Base-by-base conservation (phyloP, 2,888 invertebrate genomes). In the Acheta domesticus region DNA sequence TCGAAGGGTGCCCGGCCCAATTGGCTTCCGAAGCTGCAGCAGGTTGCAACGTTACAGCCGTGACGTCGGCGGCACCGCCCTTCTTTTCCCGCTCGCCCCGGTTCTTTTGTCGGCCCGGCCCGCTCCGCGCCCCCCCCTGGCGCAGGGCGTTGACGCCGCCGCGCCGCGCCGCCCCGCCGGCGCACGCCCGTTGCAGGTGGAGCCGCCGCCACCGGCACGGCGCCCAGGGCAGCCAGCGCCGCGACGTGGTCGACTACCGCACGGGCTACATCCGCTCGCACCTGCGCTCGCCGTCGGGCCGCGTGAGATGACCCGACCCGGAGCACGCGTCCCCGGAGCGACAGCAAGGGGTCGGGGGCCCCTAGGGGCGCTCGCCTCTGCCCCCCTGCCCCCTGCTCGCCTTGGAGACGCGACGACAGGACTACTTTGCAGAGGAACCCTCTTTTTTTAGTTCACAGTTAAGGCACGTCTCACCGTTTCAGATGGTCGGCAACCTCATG, bases 251-350 rank as follows among this genome's bases (percentile, higher is more conserved):
- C 85, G 94, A 94, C 88, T 94, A 93, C 87, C 91, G 94, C 84
- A 94, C 94, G 76, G 94, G 94, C 82, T 96, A 96, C 89, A 96
- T 96, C 87, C 92, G 96, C 84, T 96, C 96, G 83, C 95, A 96
- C 88, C 91, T 97, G 85, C 92, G 96, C 84, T 96, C 96, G 85
- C 96, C 96, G 78, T 96, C 96, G 83, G 96, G 96, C 86, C 92
- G 96, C 88, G 96, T 96, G 87, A 92, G 96, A 92, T 96, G 94
- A 95, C 93, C 92, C 76, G 80, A 81, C 76, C 81, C 80, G 14
- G 76, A 48, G 20, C 78, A 78, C 49, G 62, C 62, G n/a, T 62
- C 62, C 62, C 62, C 62, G 62, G 62, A 62, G n/a, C 62, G n/a
- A 19, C 62, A 62, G 62, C 62, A 62, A n/a, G 62, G 62, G 16